A percentile compares a stretch with the other conserved stretches of the same genome.
phyloP scores from a whole-genome alignment of 1,140 invertebrate species.

The Pogonomyrmex barbatus region DNA sequence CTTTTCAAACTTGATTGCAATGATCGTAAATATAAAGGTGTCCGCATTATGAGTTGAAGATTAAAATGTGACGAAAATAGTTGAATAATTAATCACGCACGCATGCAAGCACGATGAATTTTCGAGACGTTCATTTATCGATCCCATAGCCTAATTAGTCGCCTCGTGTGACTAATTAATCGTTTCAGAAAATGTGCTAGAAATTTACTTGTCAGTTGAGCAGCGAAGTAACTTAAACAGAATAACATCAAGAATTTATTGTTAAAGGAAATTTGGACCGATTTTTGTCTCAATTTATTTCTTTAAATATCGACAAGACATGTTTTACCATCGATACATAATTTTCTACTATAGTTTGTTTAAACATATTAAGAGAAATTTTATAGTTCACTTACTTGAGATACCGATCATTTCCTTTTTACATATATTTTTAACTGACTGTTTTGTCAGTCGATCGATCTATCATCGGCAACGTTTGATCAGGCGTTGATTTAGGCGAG shows the following conservation, averaged over 20 bases:
- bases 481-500: not conserved
- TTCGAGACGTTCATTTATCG: slow-evolving; percentile 26
- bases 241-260: not conserved
- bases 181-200: not conserved
- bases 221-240: not conserved
- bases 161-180: slow-evolving; percentile 11
- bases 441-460: not conserved
- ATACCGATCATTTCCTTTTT: not conserved
- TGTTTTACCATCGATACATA: not conserved
- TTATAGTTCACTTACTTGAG: not conserved
- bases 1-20: not conserved
- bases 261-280: not conserved
- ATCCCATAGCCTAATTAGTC: slow-evolving; percentile 29
- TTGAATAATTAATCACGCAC: slow-evolving; percentile 26
- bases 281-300: not conserved
- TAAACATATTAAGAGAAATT: not conserved
- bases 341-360: not conserved
- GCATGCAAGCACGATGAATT: not conserved
- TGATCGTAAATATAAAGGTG: not conserved
- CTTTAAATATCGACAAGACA: not conserved
- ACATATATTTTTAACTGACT: slow-evolving; percentile 4
- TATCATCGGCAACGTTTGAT: not conserved
- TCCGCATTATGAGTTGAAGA: slow-evolving; percentile 5
- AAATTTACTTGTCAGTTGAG: not conserved
- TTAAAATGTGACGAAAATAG: slow-evolving; percentile 10